These are phyloP conservation scores for Gopherus flavomarginatus DNA, from an alignment of 2,113 vertebrate species.

Conservation along the genomic window DNA sequence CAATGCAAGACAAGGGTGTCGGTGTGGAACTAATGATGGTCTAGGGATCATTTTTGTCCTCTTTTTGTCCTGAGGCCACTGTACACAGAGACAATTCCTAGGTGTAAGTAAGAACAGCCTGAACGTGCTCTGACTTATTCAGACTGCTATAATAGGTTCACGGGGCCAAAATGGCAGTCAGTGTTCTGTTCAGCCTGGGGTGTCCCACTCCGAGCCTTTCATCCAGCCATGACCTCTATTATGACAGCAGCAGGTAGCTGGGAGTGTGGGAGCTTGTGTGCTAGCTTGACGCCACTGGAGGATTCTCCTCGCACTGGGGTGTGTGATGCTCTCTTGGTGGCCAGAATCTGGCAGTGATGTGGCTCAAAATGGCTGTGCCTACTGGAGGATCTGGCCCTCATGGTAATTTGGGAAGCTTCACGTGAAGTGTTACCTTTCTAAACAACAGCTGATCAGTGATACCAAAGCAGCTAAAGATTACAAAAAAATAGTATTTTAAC, in stretches of 20 bases:
- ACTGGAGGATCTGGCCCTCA: background rate
- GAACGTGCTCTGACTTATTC: background rate
- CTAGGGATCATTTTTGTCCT: background rate
- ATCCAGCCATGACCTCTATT: background rate
- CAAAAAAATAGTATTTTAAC: background rate
- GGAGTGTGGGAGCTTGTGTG: background rate
- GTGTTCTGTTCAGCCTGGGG: background rate
- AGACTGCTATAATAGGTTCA: background rate
- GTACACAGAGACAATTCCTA: background rate
- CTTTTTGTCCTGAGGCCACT: fast-evolving
- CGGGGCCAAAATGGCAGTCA: background rate
- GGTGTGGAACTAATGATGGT: background rate
- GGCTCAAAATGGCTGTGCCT: background rate
- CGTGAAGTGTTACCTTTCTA: slow-evolving; percentile 34
- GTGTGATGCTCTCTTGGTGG: background rate
- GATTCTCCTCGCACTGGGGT: background rate
- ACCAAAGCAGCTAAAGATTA: background rate
- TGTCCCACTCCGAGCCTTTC: background rate
- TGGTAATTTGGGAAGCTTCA: slow-evolving; percentile 10
- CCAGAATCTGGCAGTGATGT: background rate
- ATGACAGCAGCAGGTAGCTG: background rate
- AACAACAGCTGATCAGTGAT: slow-evolving; percentile 32
- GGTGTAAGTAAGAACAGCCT: background rate
- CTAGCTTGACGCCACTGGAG: background rate
- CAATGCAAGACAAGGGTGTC: background rate